Evolutionary conservation across 2,888 invertebrate species (phyloP).

Genomic region (Caenorhabditis sulstoni): DNA sequence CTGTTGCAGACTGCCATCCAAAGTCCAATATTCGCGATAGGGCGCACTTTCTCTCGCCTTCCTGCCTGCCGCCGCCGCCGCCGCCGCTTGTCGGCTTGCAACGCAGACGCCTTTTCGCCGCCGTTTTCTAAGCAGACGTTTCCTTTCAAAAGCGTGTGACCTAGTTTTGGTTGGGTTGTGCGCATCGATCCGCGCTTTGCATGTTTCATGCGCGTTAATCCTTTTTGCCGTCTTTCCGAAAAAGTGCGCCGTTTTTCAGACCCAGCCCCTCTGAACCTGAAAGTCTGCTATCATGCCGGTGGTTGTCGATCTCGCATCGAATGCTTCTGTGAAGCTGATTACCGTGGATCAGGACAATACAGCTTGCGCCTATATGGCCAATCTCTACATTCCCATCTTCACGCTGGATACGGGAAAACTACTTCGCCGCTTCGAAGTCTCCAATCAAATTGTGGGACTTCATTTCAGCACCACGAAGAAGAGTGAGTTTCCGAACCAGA

Average conservation of each 20-base stretch:
- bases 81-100: no score
- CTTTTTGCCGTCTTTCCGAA: no score
- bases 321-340: conserved; percentile 25
- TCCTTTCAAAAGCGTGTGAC: no score
- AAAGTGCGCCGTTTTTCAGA: no score
- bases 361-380: conserved; percentile 31
- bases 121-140: no score
- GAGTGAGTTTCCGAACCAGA: conserved; percentile 4
- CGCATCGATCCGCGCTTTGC: no score
- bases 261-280: no score
- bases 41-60: conserved; percentile 4
- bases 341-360: conserved; percentile 18
- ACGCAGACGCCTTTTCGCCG: background rate
- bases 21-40: background rate
- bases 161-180: no score
- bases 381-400: conserved; percentile 54
- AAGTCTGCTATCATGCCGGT: no score
- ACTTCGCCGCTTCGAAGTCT: conserved; percentile 8
- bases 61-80: no score
- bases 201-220: no score
- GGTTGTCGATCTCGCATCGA: conserved; percentile 10
- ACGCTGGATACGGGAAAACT: conserved; percentile 15
- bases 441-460: conserved; percentile 48
- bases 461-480: conserved; percentile 9
- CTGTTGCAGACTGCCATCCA: no score